Evolutionary conservation across 2,888 invertebrate species (phyloP).

Genomic region (Drosophila parthenogenetica): DNA sequence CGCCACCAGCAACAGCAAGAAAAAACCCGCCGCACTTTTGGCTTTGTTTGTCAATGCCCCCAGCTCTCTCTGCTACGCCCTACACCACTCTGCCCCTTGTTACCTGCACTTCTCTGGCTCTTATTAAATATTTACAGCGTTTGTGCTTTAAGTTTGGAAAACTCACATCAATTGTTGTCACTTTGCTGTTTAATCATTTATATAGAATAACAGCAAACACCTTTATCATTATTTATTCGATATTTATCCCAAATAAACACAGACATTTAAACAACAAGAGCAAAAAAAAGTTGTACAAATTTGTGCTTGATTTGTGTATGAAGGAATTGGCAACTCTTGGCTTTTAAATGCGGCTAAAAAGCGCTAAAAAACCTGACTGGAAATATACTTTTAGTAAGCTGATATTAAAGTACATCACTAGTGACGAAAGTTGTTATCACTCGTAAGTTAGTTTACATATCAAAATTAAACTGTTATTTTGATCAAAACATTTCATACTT

Average conservation of each 20-base stretch:
- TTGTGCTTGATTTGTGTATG: no score
- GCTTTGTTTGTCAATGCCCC: constrained; percentile 56
- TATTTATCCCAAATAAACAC: constrained; percentile 24
- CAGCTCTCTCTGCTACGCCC: not conserved
- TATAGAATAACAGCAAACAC: constrained; percentile 34
- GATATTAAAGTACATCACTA: no score
- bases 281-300: no score
- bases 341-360: no score
- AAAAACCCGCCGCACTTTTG: constrained; percentile 34
- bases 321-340: no score
- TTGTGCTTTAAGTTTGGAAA: constrained; percentile 55
- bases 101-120: constrained; percentile 52
- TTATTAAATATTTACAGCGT: constrained; percentile 77
- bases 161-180: constrained; percentile 76
- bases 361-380: no score
- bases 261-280: not conserved
- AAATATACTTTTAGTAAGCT: no score
- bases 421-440: no score
- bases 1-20: constrained; percentile 50
- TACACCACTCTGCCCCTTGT: not conserved
- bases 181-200: constrained; percentile 77
- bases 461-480: no score
- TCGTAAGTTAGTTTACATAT: no score
- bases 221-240: not conserved
- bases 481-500: no score